Conservation (phyloP, 1,140 invertebrate species). For the Megalonaias nervosa region DNA sequence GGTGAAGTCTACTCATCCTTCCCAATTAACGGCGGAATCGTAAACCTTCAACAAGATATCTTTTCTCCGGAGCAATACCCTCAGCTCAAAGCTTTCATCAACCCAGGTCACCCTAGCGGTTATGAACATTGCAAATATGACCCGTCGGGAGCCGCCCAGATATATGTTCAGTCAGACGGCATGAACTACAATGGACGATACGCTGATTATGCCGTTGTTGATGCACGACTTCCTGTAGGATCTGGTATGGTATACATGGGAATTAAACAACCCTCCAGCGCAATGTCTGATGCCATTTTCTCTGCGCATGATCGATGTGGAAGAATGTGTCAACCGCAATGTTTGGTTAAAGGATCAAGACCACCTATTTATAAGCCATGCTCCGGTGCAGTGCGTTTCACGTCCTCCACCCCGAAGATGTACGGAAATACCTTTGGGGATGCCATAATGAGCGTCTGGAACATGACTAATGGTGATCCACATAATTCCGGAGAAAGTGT, state of each 20-base stretch:
- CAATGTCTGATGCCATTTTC: slow-evolving; percentile 6
- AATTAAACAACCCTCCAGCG: slow-evolving; percentile 2
- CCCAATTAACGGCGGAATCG: too few species aligned
- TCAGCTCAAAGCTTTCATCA: too few species aligned
- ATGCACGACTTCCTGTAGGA: neutral
- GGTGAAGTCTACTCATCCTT: too few species aligned
- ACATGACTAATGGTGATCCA: neutral
- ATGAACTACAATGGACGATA: slow-evolving; percentile 18
- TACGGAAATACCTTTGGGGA: slow-evolving; percentile 20
- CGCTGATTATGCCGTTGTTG: slow-evolving; percentile 13
- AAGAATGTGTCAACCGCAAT: slow-evolving; percentile 18
- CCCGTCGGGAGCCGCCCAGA: neutral
- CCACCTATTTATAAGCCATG: slow-evolving; percentile 6
- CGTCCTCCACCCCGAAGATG: neutral
- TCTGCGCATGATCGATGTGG: slow-evolving; percentile 23
- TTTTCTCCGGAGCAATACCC: too few species aligned
- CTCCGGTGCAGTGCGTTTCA: slow-evolving; percentile 8
- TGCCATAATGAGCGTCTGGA: neutral
- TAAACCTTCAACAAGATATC: too few species aligned
- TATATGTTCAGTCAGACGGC: slow-evolving; percentile 9
- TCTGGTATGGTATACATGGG: slow-evolving; percentile 4
- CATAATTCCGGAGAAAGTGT: too few species aligned
- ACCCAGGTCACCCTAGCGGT: too few species aligned
- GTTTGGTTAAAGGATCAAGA: neutral
- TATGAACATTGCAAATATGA: neutral